Conservation (phyloP, 2,888 invertebrate genomes). For the Eristalis pertinax region DNA sequence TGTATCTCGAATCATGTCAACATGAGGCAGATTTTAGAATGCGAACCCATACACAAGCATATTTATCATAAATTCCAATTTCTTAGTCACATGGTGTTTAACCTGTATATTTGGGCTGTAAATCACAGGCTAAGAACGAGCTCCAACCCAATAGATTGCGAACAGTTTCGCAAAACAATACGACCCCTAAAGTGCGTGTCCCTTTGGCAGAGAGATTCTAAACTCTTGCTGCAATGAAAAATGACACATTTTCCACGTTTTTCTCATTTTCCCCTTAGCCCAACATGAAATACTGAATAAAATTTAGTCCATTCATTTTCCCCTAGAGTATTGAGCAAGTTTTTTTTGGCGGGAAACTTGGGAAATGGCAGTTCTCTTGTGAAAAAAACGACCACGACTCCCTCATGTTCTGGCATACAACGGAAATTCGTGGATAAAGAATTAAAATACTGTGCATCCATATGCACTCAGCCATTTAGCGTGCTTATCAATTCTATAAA, state of each 20-base stretch:
- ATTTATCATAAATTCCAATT: neutral
- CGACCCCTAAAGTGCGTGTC: too few species aligned
- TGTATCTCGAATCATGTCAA: neutral
- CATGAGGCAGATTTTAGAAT: neutral
- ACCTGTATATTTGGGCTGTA: neutral
- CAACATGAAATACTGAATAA: too few species aligned
- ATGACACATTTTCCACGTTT: too few species aligned
- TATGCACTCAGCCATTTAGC: neutral
- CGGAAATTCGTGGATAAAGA: neutral
- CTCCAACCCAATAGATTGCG: neutral
- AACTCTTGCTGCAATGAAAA: too few species aligned
- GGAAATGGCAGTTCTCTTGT: neutral
- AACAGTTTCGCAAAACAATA: too few species aligned
- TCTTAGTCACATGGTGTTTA: neutral
- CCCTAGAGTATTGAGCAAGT: too few species aligned
- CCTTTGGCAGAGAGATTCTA: too few species aligned
- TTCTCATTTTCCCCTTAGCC: too few species aligned
- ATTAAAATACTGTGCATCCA: neutral
- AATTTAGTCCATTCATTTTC: too few species aligned
- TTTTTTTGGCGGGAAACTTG: slow-evolving; percentile 29
- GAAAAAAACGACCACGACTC: neutral
- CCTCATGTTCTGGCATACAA: too few species aligned
- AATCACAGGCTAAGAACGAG: neutral
- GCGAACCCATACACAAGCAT: neutral
- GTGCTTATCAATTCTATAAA: slow-evolving; percentile 5